These are phyloP conservation scores for Cyprinus carpio DNA, from an alignment of 2,113 vertebrate species.

Conservation along the genomic window DNA sequence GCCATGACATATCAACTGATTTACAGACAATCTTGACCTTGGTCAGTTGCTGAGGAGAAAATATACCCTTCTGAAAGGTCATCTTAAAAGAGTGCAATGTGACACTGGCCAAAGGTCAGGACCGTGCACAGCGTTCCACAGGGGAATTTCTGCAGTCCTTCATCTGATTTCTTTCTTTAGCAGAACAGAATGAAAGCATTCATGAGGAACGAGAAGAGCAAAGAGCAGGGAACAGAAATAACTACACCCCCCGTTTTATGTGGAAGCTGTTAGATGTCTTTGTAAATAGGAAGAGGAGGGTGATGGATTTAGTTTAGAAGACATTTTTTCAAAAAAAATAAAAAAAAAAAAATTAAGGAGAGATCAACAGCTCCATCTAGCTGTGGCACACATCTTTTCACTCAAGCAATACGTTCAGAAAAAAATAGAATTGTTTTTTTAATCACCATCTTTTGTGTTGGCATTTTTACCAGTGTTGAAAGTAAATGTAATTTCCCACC, in stretches of 20 bases:
- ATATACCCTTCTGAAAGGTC: constrained; percentile 52
- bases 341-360: not conserved
- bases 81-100: constrained; percentile 47
- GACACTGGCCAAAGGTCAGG: constrained; percentile 59
- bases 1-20: constrained; percentile 46
- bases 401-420: not conserved
- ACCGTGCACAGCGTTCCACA: constrained; percentile 58
- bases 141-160: constrained; percentile 52
- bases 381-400: not conserved
- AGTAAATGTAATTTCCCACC: not conserved
- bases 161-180: constrained; percentile 54
- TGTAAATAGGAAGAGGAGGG: constrained; percentile 24
- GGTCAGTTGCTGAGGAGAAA: constrained; percentile 51
- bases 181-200: constrained; percentile 56
- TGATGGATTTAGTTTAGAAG: not conserved
- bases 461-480: not conserved
- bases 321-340: not conserved
- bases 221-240: constrained; percentile 67
- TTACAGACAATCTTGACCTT: constrained; percentile 57
- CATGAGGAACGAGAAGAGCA: constrained; percentile 51
- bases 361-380: constrained; percentile 42
- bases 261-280: constrained; percentile 25
- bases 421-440: not conserved
- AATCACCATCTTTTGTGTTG: not conserved
- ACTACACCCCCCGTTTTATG: constrained; percentile 46